phyloP scores from a whole-genome alignment of 1,140 invertebrate species.

The Bicyclus anynana region DNA sequence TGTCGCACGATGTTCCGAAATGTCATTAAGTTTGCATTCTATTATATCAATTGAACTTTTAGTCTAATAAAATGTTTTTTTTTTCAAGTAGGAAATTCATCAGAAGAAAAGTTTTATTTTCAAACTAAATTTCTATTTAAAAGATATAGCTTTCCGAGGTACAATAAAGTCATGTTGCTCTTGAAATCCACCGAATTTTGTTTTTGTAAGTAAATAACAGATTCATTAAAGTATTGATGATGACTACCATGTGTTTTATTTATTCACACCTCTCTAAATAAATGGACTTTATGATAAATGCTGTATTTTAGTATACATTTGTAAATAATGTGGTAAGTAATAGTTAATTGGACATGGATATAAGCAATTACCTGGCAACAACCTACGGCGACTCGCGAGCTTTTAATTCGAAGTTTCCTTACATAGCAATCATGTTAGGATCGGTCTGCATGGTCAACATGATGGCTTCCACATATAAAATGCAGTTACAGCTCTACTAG shows the following conservation, averaged over 20 bases:
- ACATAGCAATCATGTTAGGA: neutral
- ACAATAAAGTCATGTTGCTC: conserved; percentile 46
- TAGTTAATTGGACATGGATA: neutral
- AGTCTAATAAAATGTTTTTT: too few species aligned
- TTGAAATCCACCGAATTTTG: conserved; percentile 64
- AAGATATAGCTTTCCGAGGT: conserved; percentile 29
- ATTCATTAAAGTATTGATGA: conserved; percentile 69
- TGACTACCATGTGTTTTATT: conserved; percentile 60
- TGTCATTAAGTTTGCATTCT: too few species aligned
- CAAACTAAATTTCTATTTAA: conserved; percentile 21
- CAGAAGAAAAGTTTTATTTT: conserved; percentile 28
- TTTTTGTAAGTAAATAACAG: conserved; percentile 72
- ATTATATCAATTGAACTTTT: too few species aligned
- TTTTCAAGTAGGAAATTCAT: too few species aligned
- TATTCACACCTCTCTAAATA: neutral
- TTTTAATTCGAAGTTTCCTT: neutral
- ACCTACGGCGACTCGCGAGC: neutral
- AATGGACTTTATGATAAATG: too few species aligned
- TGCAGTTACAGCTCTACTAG: too few species aligned
- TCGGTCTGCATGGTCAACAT: neutral
- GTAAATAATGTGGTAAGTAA: too few species aligned
- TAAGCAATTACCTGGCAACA: neutral
- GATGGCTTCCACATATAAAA: too few species aligned
- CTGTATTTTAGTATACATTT: too few species aligned
- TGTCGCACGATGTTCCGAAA: too few species aligned